Conservation (phyloP, 2,888 invertebrate species). For the Cephus pulcher region DNA sequence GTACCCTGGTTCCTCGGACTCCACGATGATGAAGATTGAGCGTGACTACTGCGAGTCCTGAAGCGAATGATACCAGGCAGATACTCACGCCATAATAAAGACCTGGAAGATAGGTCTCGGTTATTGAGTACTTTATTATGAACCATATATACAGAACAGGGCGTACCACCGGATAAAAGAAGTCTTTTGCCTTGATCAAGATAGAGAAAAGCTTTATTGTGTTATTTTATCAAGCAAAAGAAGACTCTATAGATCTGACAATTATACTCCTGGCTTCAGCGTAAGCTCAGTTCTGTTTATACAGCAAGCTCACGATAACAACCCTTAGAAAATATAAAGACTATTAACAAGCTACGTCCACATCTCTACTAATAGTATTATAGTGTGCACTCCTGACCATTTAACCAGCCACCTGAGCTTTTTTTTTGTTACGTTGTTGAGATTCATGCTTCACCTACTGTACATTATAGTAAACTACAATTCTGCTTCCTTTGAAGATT, state of each 20-base stretch:
- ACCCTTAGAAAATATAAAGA: neutral
- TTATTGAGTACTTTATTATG: neutral
- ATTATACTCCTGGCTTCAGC: neutral
- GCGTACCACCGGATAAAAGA: neutral
- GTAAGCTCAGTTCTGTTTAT: neutral
- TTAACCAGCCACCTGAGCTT: neutral
- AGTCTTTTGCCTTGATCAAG: neutral
- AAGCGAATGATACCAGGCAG: constrained; percentile 83
- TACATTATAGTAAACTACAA: neutral
- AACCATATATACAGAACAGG: neutral
- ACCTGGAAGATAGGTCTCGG: constrained; percentile 67
- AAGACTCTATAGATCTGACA: neutral
- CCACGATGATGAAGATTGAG: constrained; percentile 89
- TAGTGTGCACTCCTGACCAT: neutral
- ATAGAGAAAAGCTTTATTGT: neutral
- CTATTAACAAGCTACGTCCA: neutral
- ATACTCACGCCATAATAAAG: constrained; percentile 87
- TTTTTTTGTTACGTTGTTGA: neutral
- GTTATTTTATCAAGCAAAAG: neutral
- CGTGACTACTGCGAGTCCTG: constrained; percentile 85
- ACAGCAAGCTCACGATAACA: neutral
- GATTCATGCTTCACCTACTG: neutral
- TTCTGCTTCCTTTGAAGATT: neutral
- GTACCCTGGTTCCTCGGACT: constrained; percentile 83
- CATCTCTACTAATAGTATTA: neutral